A percentile compares a stretch with the other conserved stretches of the same genome.
Evolutionary conservation across 2,888 invertebrate genomes (phyloP).

Genomic region (Andrena fulva): DNA sequence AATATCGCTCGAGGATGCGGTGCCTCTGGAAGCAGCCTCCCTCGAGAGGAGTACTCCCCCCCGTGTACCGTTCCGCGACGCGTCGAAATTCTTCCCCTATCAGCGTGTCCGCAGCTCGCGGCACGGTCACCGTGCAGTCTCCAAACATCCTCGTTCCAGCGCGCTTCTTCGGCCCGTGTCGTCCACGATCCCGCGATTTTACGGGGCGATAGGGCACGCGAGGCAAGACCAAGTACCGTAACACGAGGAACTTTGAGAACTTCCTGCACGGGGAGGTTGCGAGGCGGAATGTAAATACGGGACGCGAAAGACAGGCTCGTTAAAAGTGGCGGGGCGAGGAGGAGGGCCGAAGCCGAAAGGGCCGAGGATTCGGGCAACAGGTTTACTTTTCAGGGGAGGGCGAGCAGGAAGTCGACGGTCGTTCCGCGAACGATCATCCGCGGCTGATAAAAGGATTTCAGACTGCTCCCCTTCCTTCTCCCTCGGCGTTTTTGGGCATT

Average conservation of each 20-base stretch:
- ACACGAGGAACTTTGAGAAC: neutral
- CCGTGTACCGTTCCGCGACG: no score
- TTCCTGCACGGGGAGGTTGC: conserved; percentile 1
- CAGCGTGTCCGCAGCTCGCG: neutral
- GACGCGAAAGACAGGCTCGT: neutral
- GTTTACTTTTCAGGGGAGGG: conserved; percentile 51
- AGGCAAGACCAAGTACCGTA: neutral
- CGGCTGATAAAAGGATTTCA: conserved; percentile 58
- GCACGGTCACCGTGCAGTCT: neutral
- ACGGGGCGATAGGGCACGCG: neutral
- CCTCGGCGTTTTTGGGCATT: conserved; percentile 31
- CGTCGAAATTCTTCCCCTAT: no score
- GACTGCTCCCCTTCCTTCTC: neutral
- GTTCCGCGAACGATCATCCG: conserved; percentile 49
- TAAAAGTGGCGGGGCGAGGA: neutral
- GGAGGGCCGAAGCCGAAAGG: conserved; percentile 36
- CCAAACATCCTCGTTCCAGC: neutral
- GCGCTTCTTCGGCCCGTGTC: neutral
- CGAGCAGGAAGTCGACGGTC: conserved; percentile 45
- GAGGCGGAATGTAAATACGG: neutral
- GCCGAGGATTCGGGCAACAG: conserved; percentile 43
- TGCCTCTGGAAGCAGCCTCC: no score
- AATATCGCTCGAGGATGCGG: no score
- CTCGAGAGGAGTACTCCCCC: no score
- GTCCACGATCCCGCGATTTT: neutral